Percentiles rank a stretch among this genome's conserved stretches.
phyloP scores from a whole-genome alignment of 1,140 invertebrate species.

The Ceratosolen fusciceps region DNA sequence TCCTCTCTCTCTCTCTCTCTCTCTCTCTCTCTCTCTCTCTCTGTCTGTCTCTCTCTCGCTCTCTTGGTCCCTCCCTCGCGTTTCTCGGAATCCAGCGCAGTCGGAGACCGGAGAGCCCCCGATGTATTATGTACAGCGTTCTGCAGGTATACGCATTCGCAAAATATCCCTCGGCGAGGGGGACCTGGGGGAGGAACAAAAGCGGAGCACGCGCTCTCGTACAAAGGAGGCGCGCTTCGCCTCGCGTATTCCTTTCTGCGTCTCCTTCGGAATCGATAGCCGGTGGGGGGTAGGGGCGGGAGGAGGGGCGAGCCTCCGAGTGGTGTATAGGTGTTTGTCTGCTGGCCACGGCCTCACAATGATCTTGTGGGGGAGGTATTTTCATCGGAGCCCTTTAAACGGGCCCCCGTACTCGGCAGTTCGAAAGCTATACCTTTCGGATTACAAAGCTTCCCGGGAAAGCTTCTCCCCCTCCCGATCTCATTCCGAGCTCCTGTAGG shows the following conservation, averaged over 20 bases:
- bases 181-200: slow-evolving; percentile 12
- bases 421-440: no score
- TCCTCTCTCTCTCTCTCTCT: slow-evolving; percentile 44
- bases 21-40: slow-evolving; percentile 45
- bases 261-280: slow-evolving; percentile 6
- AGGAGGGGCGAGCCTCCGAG: no score
- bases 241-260: not conserved
- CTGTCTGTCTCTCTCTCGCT: no score
- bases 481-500: no score
- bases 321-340: slow-evolving; percentile 29
- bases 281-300: not conserved
- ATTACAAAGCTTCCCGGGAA: no score
- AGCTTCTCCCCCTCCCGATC: no score
- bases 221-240: not conserved
- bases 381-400: not conserved
- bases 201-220: slow-evolving; percentile 12
- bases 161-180: slow-evolving; percentile 14
- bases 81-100: slow-evolving; percentile 65
- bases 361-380: not conserved
- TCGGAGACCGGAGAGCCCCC: slow-evolving; percentile 32
- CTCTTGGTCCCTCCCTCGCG: no score
- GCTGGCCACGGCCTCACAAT: slow-evolving; percentile 47
- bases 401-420: not conserved
- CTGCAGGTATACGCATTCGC: slow-evolving; percentile 27
- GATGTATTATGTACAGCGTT: slow-evolving; percentile 31